A percentile compares a stretch with the other conserved stretches of the same genome.
phyloP scores from a whole-genome alignment of 2,113 vertebrate genomes.

The Boleophthalmus pectinirostris region DNA sequence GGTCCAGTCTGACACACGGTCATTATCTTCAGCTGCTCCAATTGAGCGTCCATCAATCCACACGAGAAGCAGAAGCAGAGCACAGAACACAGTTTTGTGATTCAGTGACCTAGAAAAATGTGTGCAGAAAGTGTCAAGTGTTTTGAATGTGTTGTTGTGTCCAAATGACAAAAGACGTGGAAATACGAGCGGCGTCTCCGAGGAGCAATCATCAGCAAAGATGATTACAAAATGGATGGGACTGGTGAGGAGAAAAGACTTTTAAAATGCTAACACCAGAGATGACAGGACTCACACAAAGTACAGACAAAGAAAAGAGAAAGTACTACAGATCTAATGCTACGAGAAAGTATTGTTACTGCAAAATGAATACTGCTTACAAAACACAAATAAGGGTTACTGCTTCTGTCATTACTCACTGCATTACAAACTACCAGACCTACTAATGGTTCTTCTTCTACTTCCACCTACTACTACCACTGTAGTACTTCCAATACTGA shows the following conservation, averaged over 20 bases:
- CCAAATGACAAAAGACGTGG: not conserved
- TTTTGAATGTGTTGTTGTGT: slow-evolving; percentile 36
- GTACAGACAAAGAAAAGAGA: not conserved
- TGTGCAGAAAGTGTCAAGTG: slow-evolving; percentile 50
- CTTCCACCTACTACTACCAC: no score
- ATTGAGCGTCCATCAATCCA: slow-evolving; percentile 76
- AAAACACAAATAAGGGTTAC: no score
- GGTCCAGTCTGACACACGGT: slow-evolving; percentile 71
- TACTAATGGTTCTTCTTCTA: no score
- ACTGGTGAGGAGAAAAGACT: not conserved
- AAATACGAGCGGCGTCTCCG: slow-evolving; percentile 15
- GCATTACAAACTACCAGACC: no score
- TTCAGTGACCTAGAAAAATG: slow-evolving; percentile 59
- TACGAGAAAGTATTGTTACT: no score
- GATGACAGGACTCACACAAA: slow-evolving; percentile 12
- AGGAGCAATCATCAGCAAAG: slow-evolving; percentile 29
- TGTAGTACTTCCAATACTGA: no score
- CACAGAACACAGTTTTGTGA: slow-evolving; percentile 46
- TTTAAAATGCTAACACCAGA: slow-evolving; percentile 40
- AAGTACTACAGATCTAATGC: no score
- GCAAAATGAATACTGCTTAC: no score
- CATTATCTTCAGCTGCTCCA: slow-evolving; percentile 70
- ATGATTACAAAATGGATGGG: slow-evolving; percentile 19
- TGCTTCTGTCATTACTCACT: no score
- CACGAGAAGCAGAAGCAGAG: slow-evolving; percentile 36